These are phyloP conservation scores for Trogon surrucura DNA, from an alignment of 2,113 vertebrate species.

Conservation along the genomic window DNA sequence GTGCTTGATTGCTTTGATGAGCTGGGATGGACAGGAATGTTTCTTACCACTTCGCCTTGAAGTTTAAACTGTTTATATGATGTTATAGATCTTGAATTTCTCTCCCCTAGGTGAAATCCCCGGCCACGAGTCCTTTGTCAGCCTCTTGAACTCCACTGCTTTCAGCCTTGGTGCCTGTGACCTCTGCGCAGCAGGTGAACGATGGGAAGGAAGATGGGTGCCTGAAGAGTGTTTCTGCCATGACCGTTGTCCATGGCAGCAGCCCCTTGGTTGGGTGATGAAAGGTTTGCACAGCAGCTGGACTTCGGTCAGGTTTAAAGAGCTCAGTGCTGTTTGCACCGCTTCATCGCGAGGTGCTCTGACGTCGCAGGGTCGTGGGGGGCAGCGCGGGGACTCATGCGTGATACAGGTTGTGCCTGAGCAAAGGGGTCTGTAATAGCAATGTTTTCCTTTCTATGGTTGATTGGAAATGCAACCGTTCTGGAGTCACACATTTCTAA, in stretches of 20 bases:
- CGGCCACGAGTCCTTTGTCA: neutral
- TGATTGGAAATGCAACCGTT: neutral
- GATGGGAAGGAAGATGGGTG: neutral
- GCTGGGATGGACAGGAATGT: neutral
- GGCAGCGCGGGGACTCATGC: neutral
- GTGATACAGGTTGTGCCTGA: neutral
- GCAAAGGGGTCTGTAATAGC: neutral
- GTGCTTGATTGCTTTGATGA: neutral
- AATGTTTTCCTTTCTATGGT: neutral
- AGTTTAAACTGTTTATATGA: neutral
- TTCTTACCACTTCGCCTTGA: neutral
- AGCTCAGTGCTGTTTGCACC: neutral
- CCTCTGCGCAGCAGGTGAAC: rapidly evolving
- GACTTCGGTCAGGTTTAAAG: neutral
- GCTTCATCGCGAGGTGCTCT: rapidly evolving
- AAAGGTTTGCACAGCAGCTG: neutral
- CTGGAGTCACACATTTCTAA: neutral
- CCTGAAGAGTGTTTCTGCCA: rapidly evolving
- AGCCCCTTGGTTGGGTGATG: neutral
- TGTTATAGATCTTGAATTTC: neutral
- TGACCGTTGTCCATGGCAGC: neutral
- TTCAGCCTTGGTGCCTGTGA: rapidly evolving
- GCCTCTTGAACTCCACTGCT: neutral
- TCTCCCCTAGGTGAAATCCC: neutral
- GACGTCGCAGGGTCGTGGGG: rapidly evolving